phyloP scores from a whole-genome alignment of 2,113 vertebrate species.

The Notarius lentiginosus region DNA sequence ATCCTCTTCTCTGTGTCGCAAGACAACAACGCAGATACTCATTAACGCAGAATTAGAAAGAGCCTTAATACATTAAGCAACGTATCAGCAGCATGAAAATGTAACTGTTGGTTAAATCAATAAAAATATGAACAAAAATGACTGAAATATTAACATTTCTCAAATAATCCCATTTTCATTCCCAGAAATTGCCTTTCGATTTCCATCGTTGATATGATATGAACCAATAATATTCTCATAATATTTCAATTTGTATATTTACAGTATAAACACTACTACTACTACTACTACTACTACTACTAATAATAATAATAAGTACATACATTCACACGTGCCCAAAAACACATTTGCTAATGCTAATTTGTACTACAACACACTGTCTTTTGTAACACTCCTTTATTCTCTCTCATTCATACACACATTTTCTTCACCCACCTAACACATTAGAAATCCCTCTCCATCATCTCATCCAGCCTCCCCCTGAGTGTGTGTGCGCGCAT shows the following conservation, averaged over 20 bases:
- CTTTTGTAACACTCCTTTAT: neutral
- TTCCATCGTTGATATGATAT: neutral
- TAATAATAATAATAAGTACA: neutral
- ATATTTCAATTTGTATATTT: neutral
- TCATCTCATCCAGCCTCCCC: neutral
- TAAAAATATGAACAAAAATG: neutral
- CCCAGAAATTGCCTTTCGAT: neutral
- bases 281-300: neutral
- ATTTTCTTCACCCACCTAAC: conserved; percentile 7
- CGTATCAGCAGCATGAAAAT: neutral
- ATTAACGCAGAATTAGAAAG: neutral
- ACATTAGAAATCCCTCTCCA: conserved; percentile 8
- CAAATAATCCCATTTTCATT: neutral
- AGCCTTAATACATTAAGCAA: neutral
- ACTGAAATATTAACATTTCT: neutral
- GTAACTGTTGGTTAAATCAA: neutral
- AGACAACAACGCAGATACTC: neutral
- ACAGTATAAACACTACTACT: neutral
- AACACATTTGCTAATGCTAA: neutral
- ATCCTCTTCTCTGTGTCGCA: neutral
- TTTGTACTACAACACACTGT: neutral
- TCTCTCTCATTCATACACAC: conserved; percentile 23
- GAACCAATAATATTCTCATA: neutral
- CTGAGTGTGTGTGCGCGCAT: neutral
- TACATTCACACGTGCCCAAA: neutral